Evolutionary conservation across 1,140 invertebrate species (phyloP).

Genomic region (Drosophila bipectinata): DNA sequence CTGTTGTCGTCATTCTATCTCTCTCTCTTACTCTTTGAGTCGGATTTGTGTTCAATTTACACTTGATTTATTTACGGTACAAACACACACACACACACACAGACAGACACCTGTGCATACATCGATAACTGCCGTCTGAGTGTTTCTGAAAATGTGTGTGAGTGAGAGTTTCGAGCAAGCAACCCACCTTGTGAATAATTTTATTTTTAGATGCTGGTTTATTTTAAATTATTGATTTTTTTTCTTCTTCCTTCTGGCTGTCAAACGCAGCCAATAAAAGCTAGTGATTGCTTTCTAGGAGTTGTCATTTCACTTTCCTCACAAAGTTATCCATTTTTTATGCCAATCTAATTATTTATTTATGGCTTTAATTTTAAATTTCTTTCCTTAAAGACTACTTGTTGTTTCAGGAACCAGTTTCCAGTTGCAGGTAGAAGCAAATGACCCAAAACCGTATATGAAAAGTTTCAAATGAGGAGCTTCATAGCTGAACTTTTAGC

Average conservation of each 20-base stretch:
- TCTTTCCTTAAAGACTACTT: no score
- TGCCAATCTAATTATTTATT: slow-evolving; percentile 8
- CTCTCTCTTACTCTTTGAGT: slow-evolving; percentile 27
- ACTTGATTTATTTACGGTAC: slow-evolving; percentile 62
- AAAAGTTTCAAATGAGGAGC: slow-evolving; percentile 37
- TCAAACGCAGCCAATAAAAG: slow-evolving; percentile 12
- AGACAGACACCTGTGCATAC: slow-evolving; percentile 5
- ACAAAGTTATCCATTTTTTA: neutral
- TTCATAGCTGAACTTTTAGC: slow-evolving; percentile 49
- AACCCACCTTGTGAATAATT: slow-evolving; percentile 43
- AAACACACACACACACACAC: slow-evolving; percentile 12
- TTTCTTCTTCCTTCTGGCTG: neutral
- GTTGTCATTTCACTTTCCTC: slow-evolving; percentile 25
- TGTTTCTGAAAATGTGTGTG: neutral
- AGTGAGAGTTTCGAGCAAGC: neutral
- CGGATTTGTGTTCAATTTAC: slow-evolving; percentile 57
- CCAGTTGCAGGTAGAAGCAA: slow-evolving; percentile 8
- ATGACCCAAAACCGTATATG: slow-evolving; percentile 8
- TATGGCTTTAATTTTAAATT: neutral
- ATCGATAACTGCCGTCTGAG: slow-evolving; percentile 10
- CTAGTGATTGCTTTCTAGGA: slow-evolving; percentile 16
- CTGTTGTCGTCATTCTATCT: slow-evolving; percentile 27
- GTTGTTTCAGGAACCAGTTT: neutral
- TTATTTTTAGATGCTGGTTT: slow-evolving; percentile 67
- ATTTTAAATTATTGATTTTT: slow-evolving; percentile 75